Evolutionary conservation across 2,113 vertebrate genomes (phyloP).

Genomic region (Seriola quinqueradiata): DNA sequence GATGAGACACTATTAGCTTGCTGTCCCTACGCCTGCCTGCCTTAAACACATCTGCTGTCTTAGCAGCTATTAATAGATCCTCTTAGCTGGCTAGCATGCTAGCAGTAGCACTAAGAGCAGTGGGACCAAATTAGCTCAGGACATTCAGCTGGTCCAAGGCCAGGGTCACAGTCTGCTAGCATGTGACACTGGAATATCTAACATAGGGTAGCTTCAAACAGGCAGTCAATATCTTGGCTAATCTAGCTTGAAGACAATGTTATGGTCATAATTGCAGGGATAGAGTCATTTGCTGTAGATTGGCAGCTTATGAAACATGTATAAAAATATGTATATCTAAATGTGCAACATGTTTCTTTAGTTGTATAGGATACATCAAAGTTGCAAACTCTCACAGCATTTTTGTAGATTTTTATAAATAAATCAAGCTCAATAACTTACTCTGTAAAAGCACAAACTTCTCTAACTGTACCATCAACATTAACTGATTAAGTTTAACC

Average conservation of each 20-base stretch:
- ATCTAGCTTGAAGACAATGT: slow-evolving; percentile 9
- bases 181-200: slow-evolving; percentile 10
- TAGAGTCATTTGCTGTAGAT: not conserved
- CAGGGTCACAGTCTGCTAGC: slow-evolving; percentile 44
- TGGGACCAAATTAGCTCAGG: slow-evolving; percentile 72
- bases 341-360: not conserved
- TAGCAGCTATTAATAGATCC: slow-evolving; percentile 74
- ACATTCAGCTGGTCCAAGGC: slow-evolving; percentile 44
- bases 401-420: not conserved
- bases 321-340: not conserved
- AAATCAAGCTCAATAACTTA: not conserved
- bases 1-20: slow-evolving; percentile 38
- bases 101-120: slow-evolving; percentile 55
- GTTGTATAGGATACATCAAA: not conserved
- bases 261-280: not conserved
- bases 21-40: slow-evolving; percentile 31
- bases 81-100: slow-evolving; percentile 66
- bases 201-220: not conserved
- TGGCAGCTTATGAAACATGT: not conserved
- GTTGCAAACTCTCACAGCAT: not conserved
- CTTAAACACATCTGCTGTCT: slow-evolving; percentile 78
- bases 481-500: not conserved
- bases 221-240: not conserved
- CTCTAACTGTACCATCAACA: not conserved
- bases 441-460: not conserved